Evolutionary conservation across 2,113 vertebrate genomes (phyloP).

Genomic region (Falco punctatus): DNA sequence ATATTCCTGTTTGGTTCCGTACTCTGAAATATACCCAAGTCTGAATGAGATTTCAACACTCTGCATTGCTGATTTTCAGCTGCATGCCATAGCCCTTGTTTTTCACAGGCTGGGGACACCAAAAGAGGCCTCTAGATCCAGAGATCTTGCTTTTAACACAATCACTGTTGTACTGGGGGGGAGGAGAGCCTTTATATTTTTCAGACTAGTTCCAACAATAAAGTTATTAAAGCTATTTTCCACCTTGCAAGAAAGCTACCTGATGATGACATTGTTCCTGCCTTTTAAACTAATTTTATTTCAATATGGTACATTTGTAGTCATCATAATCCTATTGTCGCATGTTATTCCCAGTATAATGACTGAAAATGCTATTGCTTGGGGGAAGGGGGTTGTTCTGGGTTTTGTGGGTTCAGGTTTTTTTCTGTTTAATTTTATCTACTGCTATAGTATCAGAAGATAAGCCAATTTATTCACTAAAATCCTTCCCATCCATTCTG

Average conservation of each 20-base stretch:
- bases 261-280: conserved; percentile 5
- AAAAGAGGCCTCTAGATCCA: not conserved
- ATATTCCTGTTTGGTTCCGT: conserved; percentile 31
- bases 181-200: not conserved
- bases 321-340: conserved; percentile 39
- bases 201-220: not conserved
- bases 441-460: not conserved
- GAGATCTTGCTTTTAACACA: conserved; percentile 27
- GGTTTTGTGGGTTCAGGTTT: not conserved
- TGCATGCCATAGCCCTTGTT: not conserved
- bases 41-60: conserved; percentile 15
- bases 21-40: conserved; percentile 16
- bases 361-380: not conserved
- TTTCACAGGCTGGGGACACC: not conserved
- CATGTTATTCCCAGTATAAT: conserved; percentile 27
- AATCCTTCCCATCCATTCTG: not conserved
- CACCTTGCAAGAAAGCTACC: not conserved
- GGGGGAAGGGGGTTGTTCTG: not conserved
- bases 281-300: conserved; percentile 54
- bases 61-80: conserved; percentile 36
- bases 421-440: conserved; percentile 11
- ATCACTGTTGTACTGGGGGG: not conserved
- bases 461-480: not conserved
- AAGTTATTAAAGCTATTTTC: conserved; percentile 27
- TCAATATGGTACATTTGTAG: conserved; percentile 6